Base-by-base conservation (phyloP, 2,797 vertebrate species). In the Myotis daubentonii region DNA sequence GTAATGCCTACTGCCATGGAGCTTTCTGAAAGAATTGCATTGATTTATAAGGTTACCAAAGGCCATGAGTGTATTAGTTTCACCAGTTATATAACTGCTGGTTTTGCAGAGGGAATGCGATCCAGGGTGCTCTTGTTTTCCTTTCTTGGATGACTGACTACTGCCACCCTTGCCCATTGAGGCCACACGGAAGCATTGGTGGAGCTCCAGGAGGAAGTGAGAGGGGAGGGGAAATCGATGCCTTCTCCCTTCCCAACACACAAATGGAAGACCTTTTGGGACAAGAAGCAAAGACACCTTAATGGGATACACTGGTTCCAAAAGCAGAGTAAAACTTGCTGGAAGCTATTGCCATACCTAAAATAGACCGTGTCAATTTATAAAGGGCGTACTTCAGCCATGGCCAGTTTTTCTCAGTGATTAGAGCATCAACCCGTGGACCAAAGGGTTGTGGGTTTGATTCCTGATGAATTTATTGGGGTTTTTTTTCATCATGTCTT, bases 21-120 rank as follows among this genome's bases (percentile, higher is more conserved):
- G 49, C 36, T 78, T 66, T 55, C 60, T 44, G 89, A 93, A 66
- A 78, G 89, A 51, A 72, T 36, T 8, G 11, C 38, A 25, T 13
- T 94, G 93, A 79, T 84, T 82, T 92, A 23, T 51, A 79, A 51
- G 49, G 84, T 44, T 87, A 65, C 68, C 38, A 5, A 51, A 92
- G 89, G 91, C 87, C 62, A 6, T 8, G 62, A 76, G 84, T 41
- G 22, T 65, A 72, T 57, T 66, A 8, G 83, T 72, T 76, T 81
- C 87, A 41, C 57, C 62, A 66, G 84, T 71, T 91, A 89, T 72
- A 20, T 47, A 92, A 82, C 83, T 72, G 83, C 87, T 95, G 71
- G 47, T 60, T 62, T 74, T 83, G 87, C 60, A 65, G 80, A 36
- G 33, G 72, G 38, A 36, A 33, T 30, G 16, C 0, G 65, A 86